Evolutionary conservation across 64 coral and sea anemone species (phyloP), one percentile per base, ranked within the genome.

Genomic region (Pocillopora verrucosa): DNA sequence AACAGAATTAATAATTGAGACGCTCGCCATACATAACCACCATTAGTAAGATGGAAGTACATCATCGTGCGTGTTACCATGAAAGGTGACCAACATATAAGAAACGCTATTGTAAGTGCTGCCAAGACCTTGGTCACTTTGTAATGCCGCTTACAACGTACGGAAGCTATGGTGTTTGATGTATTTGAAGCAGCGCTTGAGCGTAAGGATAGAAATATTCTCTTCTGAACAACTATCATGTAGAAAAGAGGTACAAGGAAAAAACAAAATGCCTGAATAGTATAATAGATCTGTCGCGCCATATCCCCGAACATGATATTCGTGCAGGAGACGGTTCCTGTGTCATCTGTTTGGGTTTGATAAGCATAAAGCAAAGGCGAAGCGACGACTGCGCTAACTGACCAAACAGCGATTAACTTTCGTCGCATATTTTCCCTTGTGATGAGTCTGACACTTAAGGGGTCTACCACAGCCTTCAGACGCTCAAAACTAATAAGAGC

Each of bases 211-310:
- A 73, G 25, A 58, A 81, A 30, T 34, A 90, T 90, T 12, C 41
- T 70, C 14, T 12, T 73, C 16, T 90, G 88, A 90, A 5, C 30
- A 30, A 30, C 30, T 30, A 30, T 30, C 30, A 30, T 30, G 30
- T 30, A 30, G 30, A 30, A 0, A 30, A 30, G 30, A 30, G 30
- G 30, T 30, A 30, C 30, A 30, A 30, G 30, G 30, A 30, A 30
- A 30, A 90, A 59, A 35, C 79, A 45, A 20, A 90, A 41, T 5
- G 68, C 69, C 16, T 90, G 89, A 9, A 75, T 45, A 11, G 65
- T 90, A 69, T 90, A 90, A 30, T 83, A 90, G 16, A 90, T 37
- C 64, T 90, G 89, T 83, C 78, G 68, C 45, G 56, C 89, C 38
- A 63, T 26, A 22, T 90, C 79, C 36, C 78, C 78, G 65, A 79